These are phyloP conservation scores for Oostethus manadensis DNA, from an alignment of 2,113 vertebrate genomes.

Conservation along the genomic window DNA sequence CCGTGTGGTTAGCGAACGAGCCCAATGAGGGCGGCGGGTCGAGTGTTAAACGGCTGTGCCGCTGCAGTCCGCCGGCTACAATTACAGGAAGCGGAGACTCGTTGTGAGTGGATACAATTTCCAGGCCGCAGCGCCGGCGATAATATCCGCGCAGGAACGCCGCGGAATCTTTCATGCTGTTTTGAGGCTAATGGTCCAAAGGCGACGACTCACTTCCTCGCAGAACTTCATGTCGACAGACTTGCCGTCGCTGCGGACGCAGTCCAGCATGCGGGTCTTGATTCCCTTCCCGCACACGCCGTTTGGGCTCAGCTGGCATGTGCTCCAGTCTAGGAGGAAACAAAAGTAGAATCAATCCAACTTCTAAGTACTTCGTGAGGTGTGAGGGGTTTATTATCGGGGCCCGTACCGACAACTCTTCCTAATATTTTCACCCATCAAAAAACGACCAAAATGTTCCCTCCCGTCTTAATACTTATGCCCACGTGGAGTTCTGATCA, in stretches of 20 bases:
- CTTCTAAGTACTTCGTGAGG: no score
- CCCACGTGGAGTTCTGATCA: no score
- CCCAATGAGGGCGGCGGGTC: conserved; percentile 40
- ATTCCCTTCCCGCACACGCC: conserved; percentile 89
- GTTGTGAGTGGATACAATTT: conserved; percentile 43
- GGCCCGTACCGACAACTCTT: not conserved
- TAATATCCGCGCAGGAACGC: conserved; percentile 29
- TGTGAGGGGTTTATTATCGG: no score
- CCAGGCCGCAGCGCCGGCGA: conserved; percentile 26
- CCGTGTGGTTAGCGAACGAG: conserved; percentile 41
- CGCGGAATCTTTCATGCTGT: conserved; percentile 44
- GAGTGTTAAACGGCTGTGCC: conserved; percentile 51
- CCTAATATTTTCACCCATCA: not conserved
- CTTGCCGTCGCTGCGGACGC: conserved; percentile 92
- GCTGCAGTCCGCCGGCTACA: conserved; percentile 43
- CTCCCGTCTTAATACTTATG: no score
- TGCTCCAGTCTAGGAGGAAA: conserved; percentile 87
- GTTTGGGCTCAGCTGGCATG: conserved; percentile 90
- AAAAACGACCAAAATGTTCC: no score
- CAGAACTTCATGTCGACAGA: conserved; percentile 91
- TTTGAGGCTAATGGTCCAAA: conserved; percentile 12
- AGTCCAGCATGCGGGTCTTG: conserved; percentile 95
- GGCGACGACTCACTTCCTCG: conserved; percentile 77
- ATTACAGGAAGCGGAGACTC: conserved; percentile 40
- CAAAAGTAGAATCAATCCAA: not conserved